Conservation (phyloP, 2,888 invertebrate species). For the Amphipoea oculea region DNA sequence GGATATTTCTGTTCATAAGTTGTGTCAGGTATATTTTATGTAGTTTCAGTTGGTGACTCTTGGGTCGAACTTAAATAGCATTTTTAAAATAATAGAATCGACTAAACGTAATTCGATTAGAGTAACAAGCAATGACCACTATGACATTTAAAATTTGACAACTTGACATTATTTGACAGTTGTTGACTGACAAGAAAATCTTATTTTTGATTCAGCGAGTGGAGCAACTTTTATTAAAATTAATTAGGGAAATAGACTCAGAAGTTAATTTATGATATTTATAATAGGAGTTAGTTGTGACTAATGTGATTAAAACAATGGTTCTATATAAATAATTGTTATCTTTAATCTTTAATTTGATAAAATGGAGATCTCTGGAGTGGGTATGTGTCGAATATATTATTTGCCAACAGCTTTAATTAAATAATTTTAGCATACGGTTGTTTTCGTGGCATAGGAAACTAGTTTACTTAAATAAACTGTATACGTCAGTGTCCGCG, state of each 20-base stretch:
- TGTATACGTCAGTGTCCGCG: constrained; percentile 16
- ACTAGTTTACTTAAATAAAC: constrained; percentile 38
- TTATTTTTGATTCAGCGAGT: constrained; percentile 59
- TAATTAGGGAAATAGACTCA: constrained; percentile 36
- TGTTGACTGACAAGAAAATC: constrained; percentile 44
- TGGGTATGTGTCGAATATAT: constrained; percentile 76
- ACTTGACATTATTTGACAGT: constrained; percentile 34
- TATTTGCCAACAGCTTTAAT: constrained; percentile 59
- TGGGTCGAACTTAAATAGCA: background rate
- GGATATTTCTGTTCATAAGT: too few species aligned
- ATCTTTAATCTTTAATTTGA: constrained; percentile 31
- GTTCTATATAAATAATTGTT: constrained; percentile 42
- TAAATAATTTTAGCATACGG: constrained; percentile 47
- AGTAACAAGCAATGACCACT: background rate
- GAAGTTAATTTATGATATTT: constrained; percentile 30
- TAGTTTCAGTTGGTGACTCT: background rate
- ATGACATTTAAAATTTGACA: constrained; percentile 54
- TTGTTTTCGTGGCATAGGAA: constrained; percentile 15
- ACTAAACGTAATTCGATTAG: constrained; percentile 8
- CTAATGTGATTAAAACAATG: constrained; percentile 47
- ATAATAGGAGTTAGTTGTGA: constrained; percentile 31
- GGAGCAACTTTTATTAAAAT: constrained; percentile 35
- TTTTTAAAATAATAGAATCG: constrained; percentile 23
- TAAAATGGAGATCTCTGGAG: constrained; percentile 85
- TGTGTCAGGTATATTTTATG: background rate